Conservation (phyloP, 2,888 invertebrate genomes). For the Pyralis farinalis region DNA sequence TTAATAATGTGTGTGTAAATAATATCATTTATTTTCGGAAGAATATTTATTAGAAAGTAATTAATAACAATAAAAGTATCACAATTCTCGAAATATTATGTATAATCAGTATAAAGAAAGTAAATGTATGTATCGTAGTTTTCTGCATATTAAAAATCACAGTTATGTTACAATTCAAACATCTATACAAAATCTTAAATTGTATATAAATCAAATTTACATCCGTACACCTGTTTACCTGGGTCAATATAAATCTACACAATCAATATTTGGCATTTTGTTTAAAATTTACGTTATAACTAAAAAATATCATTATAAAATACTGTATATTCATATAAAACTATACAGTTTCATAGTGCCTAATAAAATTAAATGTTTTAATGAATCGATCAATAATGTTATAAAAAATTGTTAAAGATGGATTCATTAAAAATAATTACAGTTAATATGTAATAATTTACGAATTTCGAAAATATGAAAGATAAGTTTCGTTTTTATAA, state of each 20-base stretch:
- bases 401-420: too few relatives aligned
- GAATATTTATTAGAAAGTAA: not conserved
- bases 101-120: not conserved
- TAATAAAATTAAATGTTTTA: not conserved
- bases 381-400: too few relatives aligned
- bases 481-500: too few relatives aligned
- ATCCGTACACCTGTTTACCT: not conserved
- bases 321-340: conserved; percentile 7
- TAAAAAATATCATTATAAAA: conserved; percentile 2
- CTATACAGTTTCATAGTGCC: not conserved
- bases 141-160: not conserved
- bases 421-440: too few relatives aligned
- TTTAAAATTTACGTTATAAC: not conserved
- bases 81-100: not conserved
- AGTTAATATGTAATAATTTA: too few relatives aligned
- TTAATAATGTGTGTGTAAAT: too few relatives aligned
- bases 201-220: not conserved
- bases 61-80: not conserved
- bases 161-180: not conserved
- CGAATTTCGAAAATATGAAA: too few relatives aligned
- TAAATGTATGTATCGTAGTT: not conserved
- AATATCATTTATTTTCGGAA: not conserved
- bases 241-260: conserved; percentile 1
- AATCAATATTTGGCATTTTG: conserved; percentile 6
- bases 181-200: conserved; percentile 3